These are phyloP conservation scores for Dicranocentrus wangi DNA, from an alignment of 2,888 invertebrate genomes.

Conservation along the genomic window DNA sequence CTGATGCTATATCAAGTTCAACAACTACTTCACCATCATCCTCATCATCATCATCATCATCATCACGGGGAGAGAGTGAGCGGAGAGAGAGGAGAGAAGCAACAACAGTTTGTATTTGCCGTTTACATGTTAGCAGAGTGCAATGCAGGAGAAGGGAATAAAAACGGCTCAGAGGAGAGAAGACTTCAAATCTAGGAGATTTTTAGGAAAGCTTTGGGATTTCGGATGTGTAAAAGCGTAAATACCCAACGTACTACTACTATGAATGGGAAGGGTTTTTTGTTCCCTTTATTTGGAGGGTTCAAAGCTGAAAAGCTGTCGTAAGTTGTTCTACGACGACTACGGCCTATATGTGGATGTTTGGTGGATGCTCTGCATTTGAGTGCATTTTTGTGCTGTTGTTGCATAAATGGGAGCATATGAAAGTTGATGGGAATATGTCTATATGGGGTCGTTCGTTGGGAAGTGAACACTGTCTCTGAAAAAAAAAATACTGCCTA, in stretches of 20 bases:
- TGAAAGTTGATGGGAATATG: no score
- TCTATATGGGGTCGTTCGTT: no score
- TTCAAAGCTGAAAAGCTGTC: no score
- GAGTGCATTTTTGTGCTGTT: no score
- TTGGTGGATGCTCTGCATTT: no score
- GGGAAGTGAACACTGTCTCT: no score
- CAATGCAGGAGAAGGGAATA: not conserved
- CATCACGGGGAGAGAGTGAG: not conserved
- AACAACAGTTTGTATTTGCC: not conserved
- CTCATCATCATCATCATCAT: conserved; percentile 3
- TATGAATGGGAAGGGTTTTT: conserved; percentile 6
- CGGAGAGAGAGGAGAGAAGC: not conserved
- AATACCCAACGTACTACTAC: not conserved
- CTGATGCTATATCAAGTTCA: conserved; percentile 1
- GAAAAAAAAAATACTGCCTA: no score
- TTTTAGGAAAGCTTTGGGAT: conserved; percentile 12
- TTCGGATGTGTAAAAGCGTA: conserved; percentile 22
- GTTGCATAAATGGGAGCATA: no score
- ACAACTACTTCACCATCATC: conserved; percentile 8
- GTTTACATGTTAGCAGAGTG: not conserved
- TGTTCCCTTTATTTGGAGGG: not conserved
- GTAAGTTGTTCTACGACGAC: no score
- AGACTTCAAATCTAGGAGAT: not conserved
- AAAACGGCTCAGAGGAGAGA: not conserved
- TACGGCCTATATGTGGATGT: no score